phyloP scores from a whole-genome alignment of 2,888 invertebrate genomes.

The Parnassius orleans region DNA sequence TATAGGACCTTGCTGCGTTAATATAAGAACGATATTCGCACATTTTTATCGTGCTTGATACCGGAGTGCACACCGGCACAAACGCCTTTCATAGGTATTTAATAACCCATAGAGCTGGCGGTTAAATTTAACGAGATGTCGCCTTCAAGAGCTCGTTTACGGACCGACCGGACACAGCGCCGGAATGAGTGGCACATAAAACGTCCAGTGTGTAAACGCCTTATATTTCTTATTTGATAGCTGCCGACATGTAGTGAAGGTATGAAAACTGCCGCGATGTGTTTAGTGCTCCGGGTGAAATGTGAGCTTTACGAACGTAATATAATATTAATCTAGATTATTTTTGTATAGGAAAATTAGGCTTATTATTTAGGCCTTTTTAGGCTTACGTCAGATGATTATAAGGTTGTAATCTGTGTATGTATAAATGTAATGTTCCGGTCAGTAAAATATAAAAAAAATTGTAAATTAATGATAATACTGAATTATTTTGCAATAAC shows the following conservation, averaged over 20 bases:
- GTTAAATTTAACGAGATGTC: conserved; percentile 23
- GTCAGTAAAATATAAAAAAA: no score
- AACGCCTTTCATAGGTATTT: conserved; percentile 7
- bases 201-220: background rate
- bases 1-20: background rate
- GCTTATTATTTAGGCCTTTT: no score
- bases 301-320: no score
- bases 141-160: conserved; percentile 15
- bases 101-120: conserved; percentile 9
- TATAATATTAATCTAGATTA: no score
- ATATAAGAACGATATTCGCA: conserved; percentile 1
- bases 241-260: background rate
- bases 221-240: conserved; percentile 1
- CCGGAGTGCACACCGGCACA: background rate
- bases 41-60: background rate
- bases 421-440: no score
- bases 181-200: background rate
- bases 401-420: no score
- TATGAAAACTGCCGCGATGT: background rate
- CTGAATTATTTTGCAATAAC: no score
- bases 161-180: conserved; percentile 8
- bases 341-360: no score
- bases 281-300: background rate
- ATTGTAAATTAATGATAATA: no score
- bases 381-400: no score